Evolutionary conservation across 2,888 invertebrate genomes (phyloP), one percentile per base, ranked within the genome.

Genomic region (Drymonia ruficornis): DNA sequence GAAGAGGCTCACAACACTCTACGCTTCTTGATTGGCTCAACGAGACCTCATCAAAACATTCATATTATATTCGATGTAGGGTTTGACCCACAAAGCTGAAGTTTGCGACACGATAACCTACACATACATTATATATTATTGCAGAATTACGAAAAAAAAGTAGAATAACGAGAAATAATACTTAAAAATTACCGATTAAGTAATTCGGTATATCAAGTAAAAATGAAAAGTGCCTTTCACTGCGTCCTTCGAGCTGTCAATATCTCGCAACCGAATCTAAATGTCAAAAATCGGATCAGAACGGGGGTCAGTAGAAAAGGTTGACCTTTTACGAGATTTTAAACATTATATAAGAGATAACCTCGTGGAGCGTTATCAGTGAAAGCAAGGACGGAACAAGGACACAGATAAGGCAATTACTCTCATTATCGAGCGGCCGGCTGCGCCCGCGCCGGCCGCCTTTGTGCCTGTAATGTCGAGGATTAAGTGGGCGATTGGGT

Each of bases 381-480:
- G 89, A 91, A 91, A 90, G 90, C 87, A 89, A 91, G 89, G 90
- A 87, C 90, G 80, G 61, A 76, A 77, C 84, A 89, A 90, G 89
- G 90, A 87, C 86, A 72, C 70, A 67, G 86, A 84, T 87, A 87
- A 83, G 73, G 81, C 84, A 86, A 89, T 87, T 87, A 84, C 74
- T 78, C 81, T 83, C 76, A 87, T 88, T 87, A 86, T 79, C 74
- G 80, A 76, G 73, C 78, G 82, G 74, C 78, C 71, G 70, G 63
- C 69, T 67, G 76, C 74, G 78, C 75, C 58, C 58, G 74, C 65
- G 67, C 68, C 50, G 50, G 56, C 49, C 59, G 62, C 72, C 70
- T 72, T 62, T 64, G 69, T 72, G 70, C 72, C 67, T 72, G 66
- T 74, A 76, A 74, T 79, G 69, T 70, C 66, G 71, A 72, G 72